Percentiles rank a stretch among this genome's conserved stretches.
phyloP scores from a whole-genome alignment of 2,888 invertebrate species.

The Temnothorax rugatulus region DNA sequence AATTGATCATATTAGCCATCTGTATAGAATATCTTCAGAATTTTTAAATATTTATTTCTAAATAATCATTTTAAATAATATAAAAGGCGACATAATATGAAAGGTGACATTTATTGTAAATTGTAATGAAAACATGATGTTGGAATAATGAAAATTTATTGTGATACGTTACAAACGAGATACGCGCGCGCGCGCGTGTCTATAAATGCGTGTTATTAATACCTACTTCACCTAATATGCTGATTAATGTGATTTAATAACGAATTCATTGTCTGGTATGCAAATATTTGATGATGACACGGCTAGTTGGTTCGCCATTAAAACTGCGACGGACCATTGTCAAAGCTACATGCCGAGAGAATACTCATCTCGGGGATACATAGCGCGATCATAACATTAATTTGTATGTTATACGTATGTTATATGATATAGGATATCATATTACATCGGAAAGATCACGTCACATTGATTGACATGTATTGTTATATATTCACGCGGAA shows the following conservation, averaged over 20 bases:
- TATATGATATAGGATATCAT: constrained; percentile 36
- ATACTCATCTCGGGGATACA: constrained; percentile 3
- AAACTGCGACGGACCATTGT: constrained; percentile 32
- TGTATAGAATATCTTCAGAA: background rate
- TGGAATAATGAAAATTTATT: constrained; percentile 33
- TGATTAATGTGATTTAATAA: constrained; percentile 46
- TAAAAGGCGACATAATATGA: background rate
- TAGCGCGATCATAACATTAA: constrained; percentile 11
- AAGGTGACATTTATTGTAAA: background rate
- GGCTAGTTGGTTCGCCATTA: background rate
- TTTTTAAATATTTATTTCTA: background rate
- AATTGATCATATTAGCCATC: background rate
- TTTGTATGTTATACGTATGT: constrained; percentile 35
- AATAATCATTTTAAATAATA: constrained; percentile 1
- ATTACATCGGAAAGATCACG: constrained; percentile 31
- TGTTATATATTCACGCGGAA: constrained; percentile 10
- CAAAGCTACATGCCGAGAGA: constrained; percentile 23
- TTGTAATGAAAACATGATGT: constrained; percentile 8
- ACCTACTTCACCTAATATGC: constrained; percentile 39
- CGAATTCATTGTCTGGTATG: constrained; percentile 22
- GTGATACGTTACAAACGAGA: constrained; percentile 29
- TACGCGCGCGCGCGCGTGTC: too few species aligned
- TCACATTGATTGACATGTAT: constrained; percentile 31
- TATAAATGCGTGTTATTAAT: constrained; percentile 38
- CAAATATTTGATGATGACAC: constrained; percentile 37